These are phyloP conservation scores for Prunella fulvescens DNA, from an alignment of 2,113 vertebrate species.

Conservation along the genomic window DNA sequence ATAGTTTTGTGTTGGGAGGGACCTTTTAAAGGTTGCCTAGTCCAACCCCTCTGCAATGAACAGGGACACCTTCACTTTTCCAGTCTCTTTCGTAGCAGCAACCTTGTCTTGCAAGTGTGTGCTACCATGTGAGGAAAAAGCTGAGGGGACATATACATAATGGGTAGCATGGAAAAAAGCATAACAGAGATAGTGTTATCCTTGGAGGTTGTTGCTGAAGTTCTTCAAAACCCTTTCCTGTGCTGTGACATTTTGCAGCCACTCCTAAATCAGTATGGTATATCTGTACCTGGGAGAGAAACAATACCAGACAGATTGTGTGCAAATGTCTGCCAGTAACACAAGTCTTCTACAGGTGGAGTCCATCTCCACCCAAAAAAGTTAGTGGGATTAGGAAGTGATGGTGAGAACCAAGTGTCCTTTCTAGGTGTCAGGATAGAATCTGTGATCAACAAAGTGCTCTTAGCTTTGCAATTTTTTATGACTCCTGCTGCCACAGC, in stretches of 20 bases:
- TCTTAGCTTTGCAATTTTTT: not conserved
- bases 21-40: not conserved
- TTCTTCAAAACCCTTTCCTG: not conserved
- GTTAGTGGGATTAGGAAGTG: not conserved
- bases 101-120: not conserved
- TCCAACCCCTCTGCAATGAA: not conserved
- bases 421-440: not conserved
- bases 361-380: not conserved
- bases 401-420: not conserved
- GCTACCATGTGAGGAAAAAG: not conserved
- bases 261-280: not conserved
- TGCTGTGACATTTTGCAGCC: not conserved
- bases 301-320: not conserved
- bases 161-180: not conserved
- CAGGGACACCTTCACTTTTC: not conserved
- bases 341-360: not conserved
- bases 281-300: not conserved
- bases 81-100: fast-evolving
- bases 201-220: not conserved
- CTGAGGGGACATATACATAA: not conserved
- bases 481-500: not conserved
- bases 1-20: not conserved
- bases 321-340: not conserved
- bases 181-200: not conserved
- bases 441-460: not conserved